Evolutionary conservation across 1,140 invertebrate genomes (phyloP), one percentile per base, ranked within the genome.

Genomic region (Hylyphantes graminicola): DNA sequence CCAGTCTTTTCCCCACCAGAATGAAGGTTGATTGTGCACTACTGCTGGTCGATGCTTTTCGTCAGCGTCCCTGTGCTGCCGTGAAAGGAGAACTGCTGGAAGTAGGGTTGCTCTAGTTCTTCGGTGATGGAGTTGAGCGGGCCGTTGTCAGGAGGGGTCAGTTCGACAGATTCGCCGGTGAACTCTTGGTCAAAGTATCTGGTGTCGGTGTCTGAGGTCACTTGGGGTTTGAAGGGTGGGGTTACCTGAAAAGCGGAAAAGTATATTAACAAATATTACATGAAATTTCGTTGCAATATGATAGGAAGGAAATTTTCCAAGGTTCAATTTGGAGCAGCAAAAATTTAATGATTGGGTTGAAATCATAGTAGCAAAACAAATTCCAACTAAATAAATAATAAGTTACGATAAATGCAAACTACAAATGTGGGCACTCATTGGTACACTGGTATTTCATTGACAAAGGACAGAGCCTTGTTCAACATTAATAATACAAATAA

Each of bases 181-280:
- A 99, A 99, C 91, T 98, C 96, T 82, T 95, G 94, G 91, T 99
- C 97, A 91, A 99, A 99, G 91, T 98, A 98, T 87, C 97, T 93
- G 51, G 97, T 99, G 90, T 99, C 98, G 54, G 95, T 99, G 88
- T 99, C 97, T 17, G 95, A 96, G 67, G 94, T 95, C 67, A 99
- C 97, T 91, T 97, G 95, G 85, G 97, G 97, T 91, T 97, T 98
- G 90, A 98, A 99, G 50, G 97, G 97, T 85, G 95, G 95, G 77
- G 93, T 91, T 87, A 97, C 94, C 93, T 94, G 88, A 72, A 75
- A 79, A 75, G n/a, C 10, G 5, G 12, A 53, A 17, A 48, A 13
- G 1, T 53, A 70, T 53, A 35, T 2, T 35, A 35, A 63, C 15
- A 13, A 61, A 13, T 63, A 63, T 63, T 2, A 63, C 9, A 63